phyloP scores from a whole-genome alignment of 2,888 invertebrate genomes.

The Oligia latruncula region DNA sequence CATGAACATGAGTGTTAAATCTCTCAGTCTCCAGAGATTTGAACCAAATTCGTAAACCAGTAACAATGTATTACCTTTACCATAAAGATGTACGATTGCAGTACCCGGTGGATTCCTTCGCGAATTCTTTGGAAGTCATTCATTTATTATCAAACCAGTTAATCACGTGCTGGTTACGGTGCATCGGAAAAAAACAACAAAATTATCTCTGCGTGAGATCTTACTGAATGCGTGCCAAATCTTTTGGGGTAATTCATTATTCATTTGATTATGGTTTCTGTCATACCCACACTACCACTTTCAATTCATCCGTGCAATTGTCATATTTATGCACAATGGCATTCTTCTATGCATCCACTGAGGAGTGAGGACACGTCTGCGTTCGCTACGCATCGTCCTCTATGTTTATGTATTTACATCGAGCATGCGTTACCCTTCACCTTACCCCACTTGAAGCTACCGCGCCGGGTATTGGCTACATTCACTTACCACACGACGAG shows the following conservation, averaged over 20 bases:
- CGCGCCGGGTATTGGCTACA: constrained; percentile 26
- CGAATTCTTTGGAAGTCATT: constrained; percentile 23
- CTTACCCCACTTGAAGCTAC: constrained; percentile 41
- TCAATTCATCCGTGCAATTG: not conserved
- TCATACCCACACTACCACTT: not conserved
- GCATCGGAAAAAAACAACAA: constrained; percentile 24
- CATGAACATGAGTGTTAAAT: constrained; percentile 8
- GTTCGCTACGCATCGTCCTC: constrained; percentile 12
- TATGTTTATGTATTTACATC: constrained; percentile 21
- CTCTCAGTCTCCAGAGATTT: constrained; percentile 5
- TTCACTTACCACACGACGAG: constrained; percentile 40
- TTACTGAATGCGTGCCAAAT: constrained; percentile 12
- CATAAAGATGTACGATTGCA: constrained; percentile 4
- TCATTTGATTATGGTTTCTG: not conserved
- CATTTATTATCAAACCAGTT: constrained; percentile 44
- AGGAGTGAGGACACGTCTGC: not conserved
- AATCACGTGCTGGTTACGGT: constrained; percentile 31
- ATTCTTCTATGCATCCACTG: not conserved
- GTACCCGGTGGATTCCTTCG: constrained; percentile 19
- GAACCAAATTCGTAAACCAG: constrained; percentile 23
- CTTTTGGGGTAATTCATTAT: constrained; percentile 14
- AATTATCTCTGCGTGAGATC: constrained; percentile 8
- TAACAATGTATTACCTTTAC: constrained; percentile 4
- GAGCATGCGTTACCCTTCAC: constrained; percentile 44
- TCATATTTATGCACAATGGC: not conserved